Conservation (phyloP, 2,797 vertebrate genomes). For the Thunnus albacares region DNA sequence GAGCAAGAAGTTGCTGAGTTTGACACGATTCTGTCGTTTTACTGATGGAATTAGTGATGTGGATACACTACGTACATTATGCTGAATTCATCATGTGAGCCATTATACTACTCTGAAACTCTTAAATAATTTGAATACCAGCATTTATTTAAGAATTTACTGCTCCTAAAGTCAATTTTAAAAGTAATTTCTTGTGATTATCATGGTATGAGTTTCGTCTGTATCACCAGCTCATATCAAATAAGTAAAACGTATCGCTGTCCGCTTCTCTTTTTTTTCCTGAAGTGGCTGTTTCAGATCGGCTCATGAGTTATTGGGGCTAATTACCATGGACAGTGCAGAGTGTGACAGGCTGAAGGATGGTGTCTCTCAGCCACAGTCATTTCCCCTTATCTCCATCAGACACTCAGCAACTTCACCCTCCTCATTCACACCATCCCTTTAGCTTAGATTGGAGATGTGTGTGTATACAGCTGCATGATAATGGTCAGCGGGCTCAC, state of each 20-base stretch:
- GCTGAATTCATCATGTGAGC: no score
- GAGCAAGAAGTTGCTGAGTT: no score
- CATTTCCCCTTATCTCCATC: constrained; percentile 71
- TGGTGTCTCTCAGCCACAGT: constrained; percentile 55
- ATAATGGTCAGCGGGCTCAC: constrained; percentile 36
- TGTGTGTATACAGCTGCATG: constrained; percentile 18
- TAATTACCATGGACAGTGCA: constrained; percentile 71
- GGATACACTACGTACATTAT: no score
- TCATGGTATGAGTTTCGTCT: not conserved
- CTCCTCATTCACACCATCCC: constrained; percentile 39
- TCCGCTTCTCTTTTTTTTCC: constrained; percentile 6
- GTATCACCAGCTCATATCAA: not conserved
- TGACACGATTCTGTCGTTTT: no score
- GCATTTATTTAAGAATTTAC: no score
- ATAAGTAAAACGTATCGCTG: not conserved
- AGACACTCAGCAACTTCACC: constrained; percentile 62
- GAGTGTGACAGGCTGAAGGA: constrained; percentile 71
- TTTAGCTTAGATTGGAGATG: constrained; percentile 27
- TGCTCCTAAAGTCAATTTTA: no score
- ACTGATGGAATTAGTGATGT: no score
- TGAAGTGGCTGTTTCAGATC: constrained; percentile 45
- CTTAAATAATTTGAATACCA: no score
- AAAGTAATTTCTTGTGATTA: not conserved
- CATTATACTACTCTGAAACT: no score
- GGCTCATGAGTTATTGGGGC: constrained; percentile 46